Percentiles rank a stretch among this genome's conserved stretches.
phyloP scores from a whole-genome alignment of 2,797 vertebrate genomes.

The Decapterus maruadsi region DNA sequence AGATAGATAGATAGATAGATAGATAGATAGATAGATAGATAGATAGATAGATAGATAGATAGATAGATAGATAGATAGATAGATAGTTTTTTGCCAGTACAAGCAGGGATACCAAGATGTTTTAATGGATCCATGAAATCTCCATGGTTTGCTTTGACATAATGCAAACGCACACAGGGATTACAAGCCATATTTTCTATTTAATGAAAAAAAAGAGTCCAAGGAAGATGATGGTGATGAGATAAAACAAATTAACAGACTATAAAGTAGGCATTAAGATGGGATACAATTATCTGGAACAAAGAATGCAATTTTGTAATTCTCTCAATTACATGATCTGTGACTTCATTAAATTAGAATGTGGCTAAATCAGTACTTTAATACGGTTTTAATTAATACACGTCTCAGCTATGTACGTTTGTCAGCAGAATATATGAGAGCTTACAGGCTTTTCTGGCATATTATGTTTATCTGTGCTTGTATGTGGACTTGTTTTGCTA shows the following conservation, averaged over 20 bases:
- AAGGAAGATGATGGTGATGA: conserved; percentile 50
- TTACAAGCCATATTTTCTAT: conserved; percentile 29
- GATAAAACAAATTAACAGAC: conserved; percentile 74
- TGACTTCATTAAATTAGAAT: conserved; percentile 77
- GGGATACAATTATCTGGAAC: conserved; percentile 75
- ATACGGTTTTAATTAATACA: conserved; percentile 75
- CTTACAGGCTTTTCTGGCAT: conserved; percentile 55
- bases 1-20: no score
- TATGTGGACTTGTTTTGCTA: no score
- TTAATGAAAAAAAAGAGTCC: conserved; percentile 7
- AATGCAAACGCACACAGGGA: conserved; percentile 20
- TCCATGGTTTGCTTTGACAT: conserved; percentile 26
- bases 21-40: conserved; percentile 28
- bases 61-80: conserved; percentile 41
- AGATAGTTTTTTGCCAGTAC: conserved; percentile 1
- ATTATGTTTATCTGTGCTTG: conserved; percentile 33
- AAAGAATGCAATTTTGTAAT: conserved; percentile 73
- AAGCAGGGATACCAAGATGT: conserved; percentile 37
- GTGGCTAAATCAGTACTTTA: conserved; percentile 72
- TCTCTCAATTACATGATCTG: conserved; percentile 72
- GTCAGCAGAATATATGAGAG: conserved; percentile 56
- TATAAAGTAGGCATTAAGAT: conserved; percentile 66
- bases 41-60: conserved; percentile 36
- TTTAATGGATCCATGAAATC: conserved; percentile 34
- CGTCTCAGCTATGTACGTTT: conserved; percentile 60